Percentiles rank a stretch among this genome's conserved stretches.
Conservation (phyloP, 2,113 vertebrate species). For the Syngnathus floridae region DNA sequence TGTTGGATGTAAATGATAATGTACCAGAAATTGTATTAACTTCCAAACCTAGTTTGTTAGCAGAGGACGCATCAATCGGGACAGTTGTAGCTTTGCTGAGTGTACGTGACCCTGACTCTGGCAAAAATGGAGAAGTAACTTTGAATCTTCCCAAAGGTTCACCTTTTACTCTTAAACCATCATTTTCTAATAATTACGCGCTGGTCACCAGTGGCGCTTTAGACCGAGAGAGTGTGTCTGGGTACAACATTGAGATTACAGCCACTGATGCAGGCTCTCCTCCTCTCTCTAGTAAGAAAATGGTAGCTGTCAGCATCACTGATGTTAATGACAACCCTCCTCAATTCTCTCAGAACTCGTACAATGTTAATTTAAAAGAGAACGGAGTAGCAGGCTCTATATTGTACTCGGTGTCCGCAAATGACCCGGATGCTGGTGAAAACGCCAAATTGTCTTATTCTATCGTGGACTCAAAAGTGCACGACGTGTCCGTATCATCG, state of each 20-base stretch:
- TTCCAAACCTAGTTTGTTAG: neutral
- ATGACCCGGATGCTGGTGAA: constrained; percentile 68
- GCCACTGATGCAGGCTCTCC: constrained; percentile 75
- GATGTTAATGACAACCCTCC: constrained; percentile 78
- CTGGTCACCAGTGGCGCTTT: constrained; percentile 42
- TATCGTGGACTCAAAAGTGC: constrained; percentile 65
- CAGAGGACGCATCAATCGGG: neutral
- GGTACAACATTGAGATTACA: constrained; percentile 51
- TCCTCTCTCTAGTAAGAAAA: constrained; percentile 63
- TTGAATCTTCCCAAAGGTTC: neutral
- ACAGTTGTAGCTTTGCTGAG: neutral
- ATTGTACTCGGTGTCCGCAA: constrained; percentile 60
- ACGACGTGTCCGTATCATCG: constrained; percentile 69
- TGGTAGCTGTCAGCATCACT: constrained; percentile 63
- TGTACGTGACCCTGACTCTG: neutral
- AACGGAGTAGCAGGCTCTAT: constrained; percentile 43
- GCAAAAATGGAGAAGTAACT: neutral
- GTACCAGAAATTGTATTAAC: neutral
- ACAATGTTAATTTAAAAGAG: constrained; percentile 53
- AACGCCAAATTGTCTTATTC: constrained; percentile 74
- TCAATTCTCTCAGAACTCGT: constrained; percentile 59
- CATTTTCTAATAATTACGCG: constrained; percentile 53
- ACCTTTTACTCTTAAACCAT: neutral
- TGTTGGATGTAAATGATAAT: neutral
- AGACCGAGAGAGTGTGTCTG: constrained; percentile 38